Conservation (phyloP, 2,113 vertebrate species). For the Hippoglossus stenolepis region DNA sequence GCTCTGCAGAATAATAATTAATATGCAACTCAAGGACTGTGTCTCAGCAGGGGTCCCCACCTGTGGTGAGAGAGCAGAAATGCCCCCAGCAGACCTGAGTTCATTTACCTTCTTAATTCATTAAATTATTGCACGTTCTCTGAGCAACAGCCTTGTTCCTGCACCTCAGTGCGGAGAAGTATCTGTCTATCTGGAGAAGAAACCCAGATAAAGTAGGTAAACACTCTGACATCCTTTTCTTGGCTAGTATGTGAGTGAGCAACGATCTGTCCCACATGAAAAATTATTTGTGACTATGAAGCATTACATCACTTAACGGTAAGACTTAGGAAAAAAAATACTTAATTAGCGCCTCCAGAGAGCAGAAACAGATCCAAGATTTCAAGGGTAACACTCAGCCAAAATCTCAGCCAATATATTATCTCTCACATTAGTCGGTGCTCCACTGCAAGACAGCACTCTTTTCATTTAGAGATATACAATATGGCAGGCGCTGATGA, state of each 20-base stretch:
- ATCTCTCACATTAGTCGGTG: constrained; percentile 68
- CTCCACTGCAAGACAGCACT: constrained; percentile 46
- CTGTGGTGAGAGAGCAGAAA: constrained; percentile 26
- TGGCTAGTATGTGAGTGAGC: constrained; percentile 52
- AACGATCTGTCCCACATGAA: constrained; percentile 59
- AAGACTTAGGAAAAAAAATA: constrained; percentile 34
- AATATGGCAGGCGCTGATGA: constrained; percentile 69
- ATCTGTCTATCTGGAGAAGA: constrained; percentile 10
- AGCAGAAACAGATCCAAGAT: constrained; percentile 68
- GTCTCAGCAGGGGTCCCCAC: constrained; percentile 27
- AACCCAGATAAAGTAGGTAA: constrained; percentile 47
- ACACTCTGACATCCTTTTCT: constrained; percentile 43
- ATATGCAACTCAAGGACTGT: constrained; percentile 21
- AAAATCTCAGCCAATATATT: constrained; percentile 73
- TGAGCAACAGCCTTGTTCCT: constrained; percentile 17
- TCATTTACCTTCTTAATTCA: constrained; percentile 25
- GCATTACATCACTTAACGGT: constrained; percentile 72
- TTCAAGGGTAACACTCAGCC: constrained; percentile 67
- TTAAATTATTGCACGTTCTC: constrained; percentile 10
- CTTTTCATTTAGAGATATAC: constrained; percentile 69
- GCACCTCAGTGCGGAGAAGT: constrained; percentile 7
- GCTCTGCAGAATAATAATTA: constrained; percentile 54
- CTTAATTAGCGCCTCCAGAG: constrained; percentile 66
- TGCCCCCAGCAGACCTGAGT: constrained; percentile 33
- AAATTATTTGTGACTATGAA: constrained; percentile 69